phyloP scores from a whole-genome alignment of 2,797 vertebrate species.

The Hippoglossus hippoglossus region DNA sequence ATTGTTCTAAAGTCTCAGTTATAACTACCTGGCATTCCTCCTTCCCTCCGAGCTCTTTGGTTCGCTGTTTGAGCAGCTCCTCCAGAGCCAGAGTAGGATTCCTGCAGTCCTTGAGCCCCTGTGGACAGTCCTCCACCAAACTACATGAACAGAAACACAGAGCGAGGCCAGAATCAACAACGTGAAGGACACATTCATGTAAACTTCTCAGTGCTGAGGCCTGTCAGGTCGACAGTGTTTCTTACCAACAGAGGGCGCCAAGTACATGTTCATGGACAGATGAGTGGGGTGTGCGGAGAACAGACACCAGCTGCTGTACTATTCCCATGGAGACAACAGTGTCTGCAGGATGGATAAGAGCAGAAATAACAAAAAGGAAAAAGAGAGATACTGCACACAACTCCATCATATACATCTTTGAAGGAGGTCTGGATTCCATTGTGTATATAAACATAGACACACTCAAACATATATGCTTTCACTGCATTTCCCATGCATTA shows the following conservation, averaged over 20 bases:
- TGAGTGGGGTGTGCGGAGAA: slow-evolving; percentile 87
- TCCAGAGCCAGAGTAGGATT: slow-evolving; percentile 86
- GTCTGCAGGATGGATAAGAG: slow-evolving; percentile 68
- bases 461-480: no score
- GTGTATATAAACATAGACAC: no score
- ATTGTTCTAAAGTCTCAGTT: background rate
- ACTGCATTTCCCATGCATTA: no score
- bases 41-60: slow-evolving; percentile 82
- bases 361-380: background rate
- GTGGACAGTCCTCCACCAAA: slow-evolving; percentile 87
- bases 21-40: slow-evolving; percentile 88
- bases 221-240: background rate
- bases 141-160: slow-evolving; percentile 67
- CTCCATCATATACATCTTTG: background rate
- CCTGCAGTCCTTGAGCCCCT: slow-evolving; percentile 83
- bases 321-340: slow-evolving; percentile 92
- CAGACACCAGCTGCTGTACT: slow-evolving; percentile 92
- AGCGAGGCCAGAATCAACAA: background rate
- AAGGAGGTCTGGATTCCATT: background rate
- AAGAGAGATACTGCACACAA: no score
- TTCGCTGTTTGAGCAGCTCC: slow-evolving; percentile 85
- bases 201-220: background rate
- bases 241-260: slow-evolving; percentile 91
- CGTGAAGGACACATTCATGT: background rate
- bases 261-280: slow-evolving; percentile 92